These are phyloP conservation scores for Haliclona indistincta DNA, from an alignment of 37 sponge, comb jelly and placozoan genomes.

Conservation along the genomic window DNA sequence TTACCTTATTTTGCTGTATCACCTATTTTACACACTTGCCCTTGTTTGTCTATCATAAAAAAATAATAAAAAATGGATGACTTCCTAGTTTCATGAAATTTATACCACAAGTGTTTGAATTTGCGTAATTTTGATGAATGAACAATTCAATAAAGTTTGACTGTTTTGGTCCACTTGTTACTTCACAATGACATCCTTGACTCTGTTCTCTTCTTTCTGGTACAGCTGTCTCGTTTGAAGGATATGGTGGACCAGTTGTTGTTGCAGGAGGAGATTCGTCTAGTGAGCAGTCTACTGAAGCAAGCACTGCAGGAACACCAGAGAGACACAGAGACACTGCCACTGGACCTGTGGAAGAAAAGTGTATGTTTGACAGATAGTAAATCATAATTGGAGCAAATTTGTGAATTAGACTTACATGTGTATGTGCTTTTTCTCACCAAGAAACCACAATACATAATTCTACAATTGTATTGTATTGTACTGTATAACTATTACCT, in stretches of 20 bases:
- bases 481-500: too few species aligned
- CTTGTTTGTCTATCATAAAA: too few species aligned
- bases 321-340: slow-evolving; percentile 67
- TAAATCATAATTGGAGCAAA: not conserved
- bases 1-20: too few species aligned
- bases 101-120: too few species aligned
- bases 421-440: too few species aligned
- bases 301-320: slow-evolving; percentile 46
- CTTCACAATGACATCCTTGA: not conserved
- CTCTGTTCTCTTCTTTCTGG: not conserved
- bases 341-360: slow-evolving; percentile 76
- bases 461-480: too few species aligned
- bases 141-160: too few species aligned
- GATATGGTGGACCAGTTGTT: slow-evolving; percentile 51
- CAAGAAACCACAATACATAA: too few species aligned
- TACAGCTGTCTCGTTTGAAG: slow-evolving; percentile 23
- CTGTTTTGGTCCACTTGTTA: not conserved
- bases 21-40: too few species aligned
- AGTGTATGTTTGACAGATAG: slow-evolving; percentile 14
- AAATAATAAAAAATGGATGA: too few species aligned
- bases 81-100: too few species aligned
- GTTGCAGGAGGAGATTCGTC: slow-evolving; percentile 51
- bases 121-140: too few species aligned
- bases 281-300: slow-evolving; percentile 40
- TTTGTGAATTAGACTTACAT: not conserved